A percentile compares a stretch with the other conserved stretches of the same genome.
Evolutionary conservation across 2,888 invertebrate species (phyloP).

Genomic region (Mythimna lalbum): DNA sequence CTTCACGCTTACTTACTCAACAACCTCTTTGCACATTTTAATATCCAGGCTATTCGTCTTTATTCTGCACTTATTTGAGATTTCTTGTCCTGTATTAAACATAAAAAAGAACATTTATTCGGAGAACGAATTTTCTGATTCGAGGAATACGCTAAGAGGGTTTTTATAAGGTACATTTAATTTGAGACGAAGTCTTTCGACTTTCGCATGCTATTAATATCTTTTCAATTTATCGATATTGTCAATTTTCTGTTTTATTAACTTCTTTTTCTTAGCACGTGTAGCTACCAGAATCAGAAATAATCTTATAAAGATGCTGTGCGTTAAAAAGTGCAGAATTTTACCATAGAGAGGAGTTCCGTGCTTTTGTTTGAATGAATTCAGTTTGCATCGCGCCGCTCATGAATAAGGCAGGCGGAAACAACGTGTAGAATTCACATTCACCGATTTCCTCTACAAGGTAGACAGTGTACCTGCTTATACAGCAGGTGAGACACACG

Average conservation of each 20-base stretch:
- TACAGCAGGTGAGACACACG: slow-evolving; percentile 1
- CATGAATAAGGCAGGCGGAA: slow-evolving; percentile 52
- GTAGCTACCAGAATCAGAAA: slow-evolving; percentile 1
- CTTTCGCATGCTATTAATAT: neutral
- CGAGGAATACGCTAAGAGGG: neutral
- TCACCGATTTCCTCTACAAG: slow-evolving; percentile 34
- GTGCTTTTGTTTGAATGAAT: slow-evolving; percentile 37
- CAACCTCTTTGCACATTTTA: slow-evolving; percentile 71
- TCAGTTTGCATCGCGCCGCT: slow-evolving; percentile 29
- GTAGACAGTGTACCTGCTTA: slow-evolving; percentile 9
- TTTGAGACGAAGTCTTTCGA: slow-evolving; percentile 1
- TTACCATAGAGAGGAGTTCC: slow-evolving; percentile 5
- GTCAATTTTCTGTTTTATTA: neutral
- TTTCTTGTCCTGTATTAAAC: slow-evolving; percentile 58
- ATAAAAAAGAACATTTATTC: slow-evolving; percentile 45
- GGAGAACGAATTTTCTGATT: slow-evolving; percentile 10
- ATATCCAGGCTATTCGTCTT: slow-evolving; percentile 65
- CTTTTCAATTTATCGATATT: neutral
- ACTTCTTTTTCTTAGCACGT: neutral
- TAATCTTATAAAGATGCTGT: slow-evolving; percentile 1
- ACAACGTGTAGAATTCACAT: slow-evolving; percentile 45
- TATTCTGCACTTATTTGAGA: slow-evolving; percentile 55
- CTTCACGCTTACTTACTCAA: slow-evolving; percentile 72
- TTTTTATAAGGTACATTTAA: neutral
- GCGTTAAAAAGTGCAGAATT: slow-evolving; percentile 18